Conservation (phyloP, 1,140 invertebrate species). For the Leptopilina boulardi region DNA sequence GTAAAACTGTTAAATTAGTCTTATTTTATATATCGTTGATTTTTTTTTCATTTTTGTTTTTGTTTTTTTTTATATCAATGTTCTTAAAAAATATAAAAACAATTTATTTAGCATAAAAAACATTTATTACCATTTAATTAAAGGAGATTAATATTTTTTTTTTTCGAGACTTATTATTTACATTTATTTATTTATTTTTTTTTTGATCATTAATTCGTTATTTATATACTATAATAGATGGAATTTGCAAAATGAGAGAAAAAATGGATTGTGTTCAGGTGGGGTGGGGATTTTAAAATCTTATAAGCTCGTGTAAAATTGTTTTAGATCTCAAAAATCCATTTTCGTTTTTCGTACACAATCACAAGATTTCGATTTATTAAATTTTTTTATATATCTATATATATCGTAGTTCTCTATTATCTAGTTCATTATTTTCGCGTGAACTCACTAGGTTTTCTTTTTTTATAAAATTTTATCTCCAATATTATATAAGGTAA, state of each 20-base stretch:
- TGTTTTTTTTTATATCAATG: neutral
- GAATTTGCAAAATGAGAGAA: neutral
- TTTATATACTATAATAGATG: neutral
- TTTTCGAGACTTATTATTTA: neutral
- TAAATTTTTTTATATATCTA: conserved; percentile 43
- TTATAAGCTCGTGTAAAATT: neutral
- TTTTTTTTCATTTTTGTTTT: too few species aligned
- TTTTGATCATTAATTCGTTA: neutral
- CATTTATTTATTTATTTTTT: neutral
- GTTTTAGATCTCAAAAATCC: conserved; percentile 29
- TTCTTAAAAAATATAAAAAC: conserved; percentile 19
- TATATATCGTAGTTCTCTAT: conserved; percentile 51
- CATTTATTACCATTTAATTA: neutral
- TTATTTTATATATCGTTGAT: too few species aligned
- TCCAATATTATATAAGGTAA: neutral
- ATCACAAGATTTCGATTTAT: conserved; percentile 39
- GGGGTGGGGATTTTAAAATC: neutral
- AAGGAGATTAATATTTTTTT: neutral
- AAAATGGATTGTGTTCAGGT: neutral
- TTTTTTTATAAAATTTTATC: neutral
- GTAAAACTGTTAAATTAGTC: too few species aligned
- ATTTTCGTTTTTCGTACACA: neutral
- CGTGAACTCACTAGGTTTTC: conserved; percentile 39
- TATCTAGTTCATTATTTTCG: conserved; percentile 44
- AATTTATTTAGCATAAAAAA: conserved; percentile 4